A percentile compares a stretch with the other conserved stretches of the same genome.
These are phyloP conservation scores for Daboia siamensis DNA, from an alignment of 2,113 vertebrate species.

Conservation along the genomic window DNA sequence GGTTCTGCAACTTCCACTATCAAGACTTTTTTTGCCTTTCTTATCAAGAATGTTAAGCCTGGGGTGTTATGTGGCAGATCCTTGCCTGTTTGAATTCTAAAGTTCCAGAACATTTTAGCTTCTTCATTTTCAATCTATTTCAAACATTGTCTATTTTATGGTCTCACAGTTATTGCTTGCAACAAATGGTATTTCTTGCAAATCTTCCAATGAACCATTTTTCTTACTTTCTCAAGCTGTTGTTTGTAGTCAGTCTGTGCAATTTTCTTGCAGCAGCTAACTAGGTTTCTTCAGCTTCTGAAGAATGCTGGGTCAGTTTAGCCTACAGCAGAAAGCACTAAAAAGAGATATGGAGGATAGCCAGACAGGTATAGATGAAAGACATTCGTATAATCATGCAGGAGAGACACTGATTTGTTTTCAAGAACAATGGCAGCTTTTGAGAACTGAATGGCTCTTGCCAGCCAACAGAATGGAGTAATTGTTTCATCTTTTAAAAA, in stretches of 20 bases:
- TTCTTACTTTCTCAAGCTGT: neutral
- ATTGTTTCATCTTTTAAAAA: constrained; percentile 48
- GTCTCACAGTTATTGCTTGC: neutral
- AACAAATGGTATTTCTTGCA: neutral
- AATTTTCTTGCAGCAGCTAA: neutral
- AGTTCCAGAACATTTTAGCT: neutral
- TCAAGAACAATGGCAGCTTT: constrained; percentile 41
- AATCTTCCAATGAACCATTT: neutral
- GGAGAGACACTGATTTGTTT: constrained; percentile 46
- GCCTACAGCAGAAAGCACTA: no score
- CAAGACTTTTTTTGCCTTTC: no score
- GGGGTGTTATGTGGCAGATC: neutral
- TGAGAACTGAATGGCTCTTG: constrained; percentile 43
- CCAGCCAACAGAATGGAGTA: constrained; percentile 45
- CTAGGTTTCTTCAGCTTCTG: neutral
- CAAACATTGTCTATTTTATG: neutral
- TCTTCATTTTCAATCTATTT: neutral
- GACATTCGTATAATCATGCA: neutral
- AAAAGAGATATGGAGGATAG: neutral
- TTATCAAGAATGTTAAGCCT: no score
- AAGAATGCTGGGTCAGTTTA: neutral
- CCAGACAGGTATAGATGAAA: neutral
- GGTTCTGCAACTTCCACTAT: no score
- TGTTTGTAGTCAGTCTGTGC: neutral
- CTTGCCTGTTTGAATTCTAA: neutral